Percentiles rank a stretch among this genome's conserved stretches.
These are phyloP conservation scores for Syritta pipiens DNA, from an alignment of 2,888 invertebrate species.

Conservation along the genomic window DNA sequence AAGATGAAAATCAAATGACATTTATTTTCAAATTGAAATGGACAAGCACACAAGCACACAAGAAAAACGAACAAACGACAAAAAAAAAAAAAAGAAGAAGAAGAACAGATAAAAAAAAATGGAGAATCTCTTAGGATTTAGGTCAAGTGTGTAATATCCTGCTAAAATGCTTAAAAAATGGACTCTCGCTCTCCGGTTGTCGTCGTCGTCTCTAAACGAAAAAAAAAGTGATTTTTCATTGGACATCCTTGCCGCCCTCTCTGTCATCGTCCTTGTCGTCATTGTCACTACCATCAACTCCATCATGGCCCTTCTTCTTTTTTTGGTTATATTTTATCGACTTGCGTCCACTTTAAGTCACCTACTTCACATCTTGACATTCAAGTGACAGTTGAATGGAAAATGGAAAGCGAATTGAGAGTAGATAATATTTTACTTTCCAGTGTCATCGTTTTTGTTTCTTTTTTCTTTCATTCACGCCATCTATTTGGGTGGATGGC, in stretches of 20 bases:
- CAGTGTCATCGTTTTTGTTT: constrained; percentile 7
- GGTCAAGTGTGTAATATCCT: constrained; percentile 69
- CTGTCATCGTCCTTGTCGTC: constrained; percentile 42
- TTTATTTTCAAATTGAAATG: constrained; percentile 67
- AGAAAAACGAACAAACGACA: too few species aligned
- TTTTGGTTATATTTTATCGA: constrained; percentile 54
- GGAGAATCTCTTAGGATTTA: constrained; percentile 38
- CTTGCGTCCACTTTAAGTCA: constrained; percentile 45
- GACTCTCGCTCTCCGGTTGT: background rate
- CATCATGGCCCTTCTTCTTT: constrained; percentile 14
- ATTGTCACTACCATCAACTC: constrained; percentile 40
- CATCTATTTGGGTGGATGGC: constrained; percentile 39
- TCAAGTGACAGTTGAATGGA: constrained; percentile 52
- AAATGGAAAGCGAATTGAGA: background rate
- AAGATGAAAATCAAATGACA: constrained; percentile 52
- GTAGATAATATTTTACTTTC: background rate
- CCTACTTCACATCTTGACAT: constrained; percentile 38
- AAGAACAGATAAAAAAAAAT: too few species aligned
- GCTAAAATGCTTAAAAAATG: background rate
- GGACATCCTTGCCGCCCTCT: constrained; percentile 10
- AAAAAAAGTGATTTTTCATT: constrained; percentile 46
- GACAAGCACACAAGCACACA: constrained; percentile 40
- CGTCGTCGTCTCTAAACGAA: background rate
- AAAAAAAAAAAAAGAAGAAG: constrained; percentile 13
- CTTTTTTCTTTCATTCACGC: constrained; percentile 44